phyloP scores from a whole-genome alignment of 2,888 invertebrate species.

The Mactromeris polynyma region DNA sequence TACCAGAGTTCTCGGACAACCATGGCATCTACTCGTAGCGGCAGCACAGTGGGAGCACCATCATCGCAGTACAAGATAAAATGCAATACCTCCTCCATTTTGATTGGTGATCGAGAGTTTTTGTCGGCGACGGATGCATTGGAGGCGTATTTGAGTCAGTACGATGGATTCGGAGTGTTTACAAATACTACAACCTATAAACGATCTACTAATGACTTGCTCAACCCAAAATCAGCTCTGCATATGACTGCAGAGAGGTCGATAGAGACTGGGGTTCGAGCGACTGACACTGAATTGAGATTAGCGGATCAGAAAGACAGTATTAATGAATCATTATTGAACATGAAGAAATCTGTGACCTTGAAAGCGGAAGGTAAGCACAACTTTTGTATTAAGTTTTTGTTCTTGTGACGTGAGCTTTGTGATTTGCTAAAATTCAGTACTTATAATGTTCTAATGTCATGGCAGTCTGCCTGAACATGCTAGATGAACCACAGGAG shows the following conservation, averaged over 20 bases:
- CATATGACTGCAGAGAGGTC: slow-evolving; percentile 75
- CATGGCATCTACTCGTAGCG: slow-evolving; percentile 51
- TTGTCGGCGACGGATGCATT: slow-evolving; percentile 81
- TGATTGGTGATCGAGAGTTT: slow-evolving; percentile 76
- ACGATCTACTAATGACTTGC: slow-evolving; percentile 69
- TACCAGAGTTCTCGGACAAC: neutral
- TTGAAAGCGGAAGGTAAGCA: slow-evolving; percentile 72
- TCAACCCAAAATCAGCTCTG: slow-evolving; percentile 74
- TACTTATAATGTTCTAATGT: too few relatives aligned
- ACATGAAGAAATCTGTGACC: slow-evolving; percentile 71
- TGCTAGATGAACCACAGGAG: too few relatives aligned
- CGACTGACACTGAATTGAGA: slow-evolving; percentile 69
- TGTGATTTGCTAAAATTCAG: too few relatives aligned
- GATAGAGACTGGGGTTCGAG: slow-evolving; percentile 71
- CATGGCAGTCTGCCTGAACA: too few relatives aligned
- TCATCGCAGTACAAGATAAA: slow-evolving; percentile 72
- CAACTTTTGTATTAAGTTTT: too few relatives aligned
- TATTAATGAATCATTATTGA: slow-evolving; percentile 69
- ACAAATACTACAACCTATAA: slow-evolving; percentile 51
- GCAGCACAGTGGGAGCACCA: slow-evolving; percentile 51
- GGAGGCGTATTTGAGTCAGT: slow-evolving; percentile 80
- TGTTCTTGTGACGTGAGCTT: too few relatives aligned
- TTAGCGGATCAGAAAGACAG: slow-evolving; percentile 69
- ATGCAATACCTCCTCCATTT: slow-evolving; percentile 72
- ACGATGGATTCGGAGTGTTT: slow-evolving; percentile 63